phyloP scores from a whole-genome alignment of 2,113 vertebrate genomes.

The Apteryx owenii region DNA sequence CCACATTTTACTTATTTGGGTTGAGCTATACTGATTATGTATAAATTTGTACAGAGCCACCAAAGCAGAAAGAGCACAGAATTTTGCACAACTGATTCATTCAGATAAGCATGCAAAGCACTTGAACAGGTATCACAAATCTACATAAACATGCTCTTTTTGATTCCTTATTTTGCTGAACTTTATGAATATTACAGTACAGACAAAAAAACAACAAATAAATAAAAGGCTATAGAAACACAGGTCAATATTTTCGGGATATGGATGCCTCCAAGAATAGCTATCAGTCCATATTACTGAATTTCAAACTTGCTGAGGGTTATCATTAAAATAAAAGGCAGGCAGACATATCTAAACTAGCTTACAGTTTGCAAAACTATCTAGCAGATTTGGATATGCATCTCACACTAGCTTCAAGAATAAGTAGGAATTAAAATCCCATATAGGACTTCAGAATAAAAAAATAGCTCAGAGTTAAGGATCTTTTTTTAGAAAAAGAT shows the following conservation, averaged over 20 bases:
- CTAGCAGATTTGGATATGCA: background rate
- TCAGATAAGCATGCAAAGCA: background rate
- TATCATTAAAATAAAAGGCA: background rate
- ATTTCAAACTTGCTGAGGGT: background rate
- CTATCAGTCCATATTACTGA: background rate
- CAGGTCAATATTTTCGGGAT: background rate
- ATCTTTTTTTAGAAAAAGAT: background rate
- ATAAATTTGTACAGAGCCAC: background rate
- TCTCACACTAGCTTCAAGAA: background rate
- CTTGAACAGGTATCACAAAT: background rate
- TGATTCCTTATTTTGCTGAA: background rate
- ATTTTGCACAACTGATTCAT: background rate
- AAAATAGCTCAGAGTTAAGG: background rate
- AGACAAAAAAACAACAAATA: background rate
- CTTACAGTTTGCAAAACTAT: background rate
- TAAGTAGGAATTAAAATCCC: background rate
- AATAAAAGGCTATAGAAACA: background rate
- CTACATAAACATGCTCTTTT: background rate
- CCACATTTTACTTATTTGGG: rapidly evolving
- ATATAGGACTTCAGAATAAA: background rate
- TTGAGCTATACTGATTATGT: background rate
- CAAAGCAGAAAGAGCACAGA: background rate
- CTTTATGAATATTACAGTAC: background rate
- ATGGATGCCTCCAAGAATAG: background rate
- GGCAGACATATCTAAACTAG: background rate